Evolutionary conservation across 2,113 vertebrate genomes (phyloP).

Genomic region (Chitala chitala): DNA sequence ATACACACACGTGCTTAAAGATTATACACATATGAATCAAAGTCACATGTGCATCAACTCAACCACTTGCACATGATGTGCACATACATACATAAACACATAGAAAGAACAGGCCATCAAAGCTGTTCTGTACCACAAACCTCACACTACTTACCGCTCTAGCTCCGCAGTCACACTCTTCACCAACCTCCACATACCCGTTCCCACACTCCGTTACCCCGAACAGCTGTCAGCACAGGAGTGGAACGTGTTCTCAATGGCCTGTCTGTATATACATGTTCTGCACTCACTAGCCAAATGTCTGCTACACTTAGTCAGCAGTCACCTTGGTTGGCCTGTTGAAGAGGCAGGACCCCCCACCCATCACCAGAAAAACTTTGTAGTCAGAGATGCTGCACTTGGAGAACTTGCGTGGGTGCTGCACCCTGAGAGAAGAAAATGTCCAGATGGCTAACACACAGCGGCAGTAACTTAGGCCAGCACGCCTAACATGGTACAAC

Average conservation of each 20-base stretch:
- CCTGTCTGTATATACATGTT: background rate
- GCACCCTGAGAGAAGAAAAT: conserved; percentile 64
- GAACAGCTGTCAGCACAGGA: conserved; percentile 71
- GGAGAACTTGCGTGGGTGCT: conserved; percentile 85
- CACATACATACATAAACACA: background rate
- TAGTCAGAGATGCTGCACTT: conserved; percentile 94
- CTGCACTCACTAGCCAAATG: background rate
- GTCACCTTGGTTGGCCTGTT: conserved; percentile 91
- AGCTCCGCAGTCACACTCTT: conserved; percentile 91
- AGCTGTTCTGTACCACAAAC: background rate
- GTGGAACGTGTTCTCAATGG: background rate
- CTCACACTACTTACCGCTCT: conserved; percentile 68
- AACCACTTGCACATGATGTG: background rate
- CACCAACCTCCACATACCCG: conserved; percentile 92
- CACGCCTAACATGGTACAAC: conserved; percentile 9
- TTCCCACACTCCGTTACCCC: conserved; percentile 89
- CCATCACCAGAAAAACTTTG: conserved; percentile 88
- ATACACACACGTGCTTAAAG: background rate
- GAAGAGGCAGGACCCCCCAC: conserved; percentile 91
- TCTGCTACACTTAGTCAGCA: background rate
- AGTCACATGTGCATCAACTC: background rate
- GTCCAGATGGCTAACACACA: background rate
- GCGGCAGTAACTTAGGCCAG: background rate
- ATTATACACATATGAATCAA: background rate
- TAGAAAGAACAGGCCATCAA: background rate